Evolutionary conservation across 2,113 vertebrate species (phyloP), one percentile per base, ranked within the genome.

Genomic region (Sebastes schlegelii): DNA sequence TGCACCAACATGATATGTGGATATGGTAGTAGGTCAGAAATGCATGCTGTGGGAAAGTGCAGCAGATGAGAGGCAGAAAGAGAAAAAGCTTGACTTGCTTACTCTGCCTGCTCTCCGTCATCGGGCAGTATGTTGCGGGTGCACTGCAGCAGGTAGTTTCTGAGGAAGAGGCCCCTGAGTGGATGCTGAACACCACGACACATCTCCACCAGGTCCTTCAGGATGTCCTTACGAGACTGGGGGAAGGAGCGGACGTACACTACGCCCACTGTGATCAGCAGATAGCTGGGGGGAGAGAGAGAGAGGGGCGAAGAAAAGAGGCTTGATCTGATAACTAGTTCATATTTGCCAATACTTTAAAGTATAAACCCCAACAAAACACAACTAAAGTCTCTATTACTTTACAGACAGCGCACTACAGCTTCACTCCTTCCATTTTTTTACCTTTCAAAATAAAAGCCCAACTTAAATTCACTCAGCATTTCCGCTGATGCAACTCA

Each of bases 161-260:
- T 95, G 84, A 99, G 97, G 90, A 99, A 99, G 4, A 99, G 96
- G 10, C 98, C 98, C 54, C 98, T 94, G 55, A 99, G 94, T 0
- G 98, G 98, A 92, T 99, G 98, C 89, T 99, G 98, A n/a, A 99
- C 98, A 5, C 98, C 98, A 6, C 98, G 97, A 49, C 98, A 99
- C 98, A 99, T 99, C 92, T 99, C 98, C n/a, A 99, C 98, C 91
- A 99, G 91, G 88, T 99, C 98, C 94, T 99, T 99, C 82, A 99
- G 91, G 75, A 99, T 99, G 85, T 99, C 98, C 77, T 99, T 99
- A 23, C 98, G 97, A 66, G 98, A 99, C 94, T 99, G 98, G n/a
- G 98, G 97, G 95, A 99, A 99, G 65, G 98, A 99, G 91, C 98
- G 97, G 57, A 99, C 98, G 43, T 99, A 99, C 51, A 99, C 98